These are phyloP conservation scores for Tringa solitaria DNA, from an alignment of 2,113 vertebrate genomes.

Conservation along the genomic window DNA sequence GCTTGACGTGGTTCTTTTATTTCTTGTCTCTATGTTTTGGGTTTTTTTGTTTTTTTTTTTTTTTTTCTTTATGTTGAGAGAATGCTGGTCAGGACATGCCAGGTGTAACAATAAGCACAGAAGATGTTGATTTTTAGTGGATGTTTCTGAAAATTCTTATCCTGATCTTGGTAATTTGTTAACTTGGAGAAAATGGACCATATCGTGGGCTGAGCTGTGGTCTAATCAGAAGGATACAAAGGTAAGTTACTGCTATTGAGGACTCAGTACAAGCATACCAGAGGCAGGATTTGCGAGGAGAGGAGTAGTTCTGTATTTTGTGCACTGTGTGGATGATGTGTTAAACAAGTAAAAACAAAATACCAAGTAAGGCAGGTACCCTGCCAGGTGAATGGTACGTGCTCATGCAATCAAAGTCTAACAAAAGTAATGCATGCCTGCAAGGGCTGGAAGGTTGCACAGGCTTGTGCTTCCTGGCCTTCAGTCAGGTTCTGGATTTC, in stretches of 20 bases:
- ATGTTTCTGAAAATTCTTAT: background rate
- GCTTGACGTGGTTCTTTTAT: background rate
- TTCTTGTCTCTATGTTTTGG: background rate
- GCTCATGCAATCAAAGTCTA: background rate
- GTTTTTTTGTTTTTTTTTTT: too few relatives aligned
- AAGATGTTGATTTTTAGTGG: background rate
- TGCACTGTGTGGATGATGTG: background rate
- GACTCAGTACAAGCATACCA: rapidly evolving
- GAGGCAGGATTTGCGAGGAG: background rate
- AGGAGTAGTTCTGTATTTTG: background rate
- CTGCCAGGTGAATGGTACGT: background rate
- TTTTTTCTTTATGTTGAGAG: background rate
- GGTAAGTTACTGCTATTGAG: background rate
- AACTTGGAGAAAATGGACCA: background rate
- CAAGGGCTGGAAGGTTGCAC: background rate
- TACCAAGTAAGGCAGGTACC: background rate
- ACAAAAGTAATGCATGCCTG: background rate
- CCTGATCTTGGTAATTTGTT: background rate
- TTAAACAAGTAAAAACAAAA: background rate
- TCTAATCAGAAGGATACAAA: background rate
- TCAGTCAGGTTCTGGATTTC: background rate
- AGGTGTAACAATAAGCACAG: background rate
- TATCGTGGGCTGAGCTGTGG: background rate
- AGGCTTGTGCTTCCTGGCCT: background rate
- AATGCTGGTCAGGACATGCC: background rate